Evolutionary conservation across 2,888 invertebrate species (phyloP), one percentile per base, ranked within the genome.

Genomic region (Tenthredo scrophulariae): DNA sequence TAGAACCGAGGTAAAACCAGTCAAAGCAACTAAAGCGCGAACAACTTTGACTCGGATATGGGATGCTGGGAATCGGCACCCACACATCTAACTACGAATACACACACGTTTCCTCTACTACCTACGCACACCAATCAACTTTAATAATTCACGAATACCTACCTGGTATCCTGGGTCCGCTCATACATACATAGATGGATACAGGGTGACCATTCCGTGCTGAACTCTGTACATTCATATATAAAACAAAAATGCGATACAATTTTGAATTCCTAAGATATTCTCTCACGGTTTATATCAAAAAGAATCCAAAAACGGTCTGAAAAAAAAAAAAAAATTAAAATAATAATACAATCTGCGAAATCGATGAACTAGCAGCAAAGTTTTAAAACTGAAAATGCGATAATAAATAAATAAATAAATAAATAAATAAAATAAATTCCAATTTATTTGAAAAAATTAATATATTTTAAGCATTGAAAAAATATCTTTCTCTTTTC

Each of bases 121-220:
- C 62, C 15, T 80, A 40, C 29, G 72, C 82, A 67, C 84, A 79
- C 54, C 84, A 54, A 62, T 65, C 67, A 13, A 43, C 65, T 84
- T 85, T 75, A 74, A 85, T 85, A 62, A 85, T 85, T 84, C 74
- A 85, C 65, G 84, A 82, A 43, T n/a, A 74, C 54, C 40, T 84
- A 83, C 75, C 85, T 77, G 22, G 18, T 7, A 5, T 80, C 83
- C 84, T 26, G 67, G 85, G 82, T 75, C 85, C 86, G 86, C 85
- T 87, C 86, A 86, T 87, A 86, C 86, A n/a, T 65, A n/a, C 62
- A 33, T 50, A 84, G 83, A 82, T 72, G 46, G 22, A 62, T 62
- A 62, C 26, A 62, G 62, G 26, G 62, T 62, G 62, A 26, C 26
- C 62, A 10, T 26, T 26, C 26, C 26, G 62, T 1, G 22, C 26